Conservation (phyloP, 1,140 invertebrate species). For the Drosophila kurseongensis region DNA sequence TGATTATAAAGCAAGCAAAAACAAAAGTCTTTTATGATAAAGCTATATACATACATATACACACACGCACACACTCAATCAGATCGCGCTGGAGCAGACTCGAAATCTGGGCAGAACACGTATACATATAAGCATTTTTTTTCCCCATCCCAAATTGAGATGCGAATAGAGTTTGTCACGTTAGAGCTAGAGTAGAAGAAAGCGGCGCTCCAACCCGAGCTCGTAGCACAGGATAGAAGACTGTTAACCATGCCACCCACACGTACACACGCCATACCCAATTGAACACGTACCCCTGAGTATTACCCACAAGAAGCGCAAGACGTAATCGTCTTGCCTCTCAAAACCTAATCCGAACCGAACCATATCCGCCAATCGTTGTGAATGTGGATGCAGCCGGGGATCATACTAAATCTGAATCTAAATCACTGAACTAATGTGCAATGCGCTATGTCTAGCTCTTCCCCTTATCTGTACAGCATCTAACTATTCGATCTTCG, state of each 20-base stretch:
- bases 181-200: slow-evolving; percentile 39
- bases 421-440: background rate
- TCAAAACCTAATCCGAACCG: background rate
- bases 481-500: slow-evolving; percentile 11
- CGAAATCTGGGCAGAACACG: background rate
- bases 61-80: slow-evolving; percentile 3
- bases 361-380: background rate
- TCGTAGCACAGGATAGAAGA: slow-evolving; percentile 70
- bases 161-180: slow-evolving; percentile 10
- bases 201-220: slow-evolving; percentile 26
- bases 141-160: slow-evolving; percentile 37
- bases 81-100: slow-evolving; percentile 6
- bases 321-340: background rate
- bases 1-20: slow-evolving; percentile 71
- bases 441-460: slow-evolving; percentile 2
- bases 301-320: slow-evolving; percentile 38
- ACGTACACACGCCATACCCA: background rate
- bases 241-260: slow-evolving; percentile 49
- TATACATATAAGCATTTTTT: slow-evolving; percentile 46
- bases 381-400: slow-evolving; percentile 12
- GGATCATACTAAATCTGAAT: slow-evolving; percentile 1
- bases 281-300: slow-evolving; percentile 28
- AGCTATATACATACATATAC: slow-evolving; percentile 19
- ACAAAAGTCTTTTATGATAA: slow-evolving; percentile 60
- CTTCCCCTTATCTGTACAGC: slow-evolving; percentile 21